Conservation (phyloP, 1,140 invertebrate species). For the Drosophila orena region DNA sequence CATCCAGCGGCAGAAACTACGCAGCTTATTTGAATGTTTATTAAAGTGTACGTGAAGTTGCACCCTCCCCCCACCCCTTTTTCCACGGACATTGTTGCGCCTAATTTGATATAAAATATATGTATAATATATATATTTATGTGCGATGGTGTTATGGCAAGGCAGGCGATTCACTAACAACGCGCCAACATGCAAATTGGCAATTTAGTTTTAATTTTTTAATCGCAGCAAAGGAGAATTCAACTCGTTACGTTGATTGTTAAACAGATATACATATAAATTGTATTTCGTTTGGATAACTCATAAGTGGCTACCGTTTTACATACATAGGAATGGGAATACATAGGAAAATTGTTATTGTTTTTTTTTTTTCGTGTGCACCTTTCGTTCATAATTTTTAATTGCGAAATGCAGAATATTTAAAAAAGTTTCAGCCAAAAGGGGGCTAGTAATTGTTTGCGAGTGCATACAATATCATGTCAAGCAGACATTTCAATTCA, state of each 20-base stretch:
- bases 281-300: conserved; percentile 46
- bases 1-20: conserved; percentile 42
- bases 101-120: conserved; percentile 49
- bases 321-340: conserved; percentile 20
- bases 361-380: conserved; percentile 36
- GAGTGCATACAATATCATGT: conserved; percentile 67
- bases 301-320: conserved; percentile 37
- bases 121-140: conserved; percentile 48
- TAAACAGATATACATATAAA: conserved; percentile 41
- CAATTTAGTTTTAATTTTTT: conserved; percentile 67
- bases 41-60: conserved; percentile 26
- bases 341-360: not conserved
- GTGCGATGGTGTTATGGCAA: conserved; percentile 25
- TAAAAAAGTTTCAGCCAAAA: conserved; percentile 25
- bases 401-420: conserved; percentile 53
- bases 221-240: conserved; percentile 56
- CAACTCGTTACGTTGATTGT: conserved; percentile 56
- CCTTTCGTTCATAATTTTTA: conserved; percentile 41
- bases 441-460: conserved; percentile 37
- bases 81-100: conserved; percentile 49
- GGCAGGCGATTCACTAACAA: conserved; percentile 55
- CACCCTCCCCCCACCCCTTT: not conserved
- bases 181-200: conserved; percentile 64
- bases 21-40: conserved; percentile 59
- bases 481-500: conserved; percentile 79